Conservation (phyloP, 2,113 vertebrate species). For the Xenopus tropicalis region DNA sequence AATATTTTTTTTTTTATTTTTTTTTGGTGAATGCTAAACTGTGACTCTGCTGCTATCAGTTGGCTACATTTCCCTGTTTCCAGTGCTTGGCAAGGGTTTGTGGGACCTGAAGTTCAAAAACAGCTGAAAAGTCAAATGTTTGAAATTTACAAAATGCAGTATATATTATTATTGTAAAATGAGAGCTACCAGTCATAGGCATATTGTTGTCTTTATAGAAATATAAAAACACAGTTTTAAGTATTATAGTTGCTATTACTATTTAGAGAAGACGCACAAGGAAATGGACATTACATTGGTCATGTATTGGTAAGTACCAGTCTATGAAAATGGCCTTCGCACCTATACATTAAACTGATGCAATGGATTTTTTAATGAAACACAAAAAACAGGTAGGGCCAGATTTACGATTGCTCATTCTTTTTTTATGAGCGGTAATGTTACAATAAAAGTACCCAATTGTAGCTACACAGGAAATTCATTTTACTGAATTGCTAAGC, state of each 20-base stretch:
- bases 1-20: too few species aligned
- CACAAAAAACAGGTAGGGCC: slow-evolving; percentile 28
- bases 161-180: neutral
- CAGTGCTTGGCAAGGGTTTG: neutral
- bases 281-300: slow-evolving; percentile 11
- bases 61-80: neutral
- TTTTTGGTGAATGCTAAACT: neutral
- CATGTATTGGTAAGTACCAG: slow-evolving; percentile 33
- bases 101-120: neutral
- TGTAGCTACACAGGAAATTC: too few species aligned
- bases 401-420: slow-evolving; percentile 29
- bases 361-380: slow-evolving; percentile 54
- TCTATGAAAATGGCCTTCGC: slow-evolving; percentile 32
- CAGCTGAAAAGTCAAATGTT: too few species aligned
- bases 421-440: neutral
- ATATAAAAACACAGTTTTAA: neutral
- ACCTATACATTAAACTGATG: slow-evolving; percentile 55
- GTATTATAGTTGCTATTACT: neutral
- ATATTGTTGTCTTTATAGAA: neutral
- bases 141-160: neutral
- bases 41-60: neutral
- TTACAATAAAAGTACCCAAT: too few species aligned
- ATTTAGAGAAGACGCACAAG: neutral
- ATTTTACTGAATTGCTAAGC: too few species aligned
- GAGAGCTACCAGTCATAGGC: neutral